Base-by-base conservation (phyloP, 2,113 vertebrate species). In the Amazona guildingii region DNA sequence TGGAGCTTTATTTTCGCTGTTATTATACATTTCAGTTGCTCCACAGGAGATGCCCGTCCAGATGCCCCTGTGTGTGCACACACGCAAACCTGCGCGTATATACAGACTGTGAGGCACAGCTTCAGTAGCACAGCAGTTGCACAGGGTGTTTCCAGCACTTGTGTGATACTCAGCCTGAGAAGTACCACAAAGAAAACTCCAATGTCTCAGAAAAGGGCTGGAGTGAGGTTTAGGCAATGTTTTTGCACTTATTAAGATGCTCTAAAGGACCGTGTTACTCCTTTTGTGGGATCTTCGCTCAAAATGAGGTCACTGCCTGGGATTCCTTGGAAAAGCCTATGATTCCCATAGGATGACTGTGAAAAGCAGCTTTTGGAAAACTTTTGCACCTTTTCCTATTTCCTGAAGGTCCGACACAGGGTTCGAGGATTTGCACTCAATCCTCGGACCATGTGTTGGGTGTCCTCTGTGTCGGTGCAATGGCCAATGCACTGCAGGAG, bases 221-320 rank as follows among this genome's bases (percentile, higher is more conserved):
- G 5, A 5, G 4, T 1, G 29, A 43, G 17, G 61, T 48, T 19
- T 12, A 44, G 48, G 84, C 18, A 43, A 81, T 1, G 4, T 19
- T 35, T 70, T 46, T 70, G 68, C 13, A 1, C 1, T 27, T 54
- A 16, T 31, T 49, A 76, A 68, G 29, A 57, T 85, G 92, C 61
- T 27, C 57, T 0, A 0, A 41, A 74, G 63, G 48, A 8, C 20
- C 0, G 0, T 13, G 17, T 59, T 18, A 5, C 29, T n/a, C 44
- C 35, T 74, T 54, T 25, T 28, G 49, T 18, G 37, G n/a, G 19
- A 57, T n/a, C 17, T 67, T 5, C 61, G 41, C 51, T 43, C 44
- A 41, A 4, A 18, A 6, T 3, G 6, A 16, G 8, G 23, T 17
- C 31, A 23, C 2, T 31, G 24, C 63, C 57, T 5, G 57, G 8